Conservation (phyloP, 1,140 invertebrate genomes). For the Papilio polytes region DNA sequence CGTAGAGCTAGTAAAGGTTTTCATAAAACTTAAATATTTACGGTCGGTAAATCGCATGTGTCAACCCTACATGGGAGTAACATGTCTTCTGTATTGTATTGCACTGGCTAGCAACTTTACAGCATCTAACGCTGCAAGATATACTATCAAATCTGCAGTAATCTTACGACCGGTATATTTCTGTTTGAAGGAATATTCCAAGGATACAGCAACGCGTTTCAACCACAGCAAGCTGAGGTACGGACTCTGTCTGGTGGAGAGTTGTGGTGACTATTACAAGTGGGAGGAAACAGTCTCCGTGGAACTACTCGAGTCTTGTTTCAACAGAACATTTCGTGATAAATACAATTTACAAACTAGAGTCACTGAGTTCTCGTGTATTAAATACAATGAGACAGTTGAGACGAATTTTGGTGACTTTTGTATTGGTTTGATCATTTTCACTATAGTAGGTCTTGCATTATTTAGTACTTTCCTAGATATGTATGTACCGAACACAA, state of each 20-base stretch:
- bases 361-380: neutral
- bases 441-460: neutral
- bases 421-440: neutral
- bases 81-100: neutral
- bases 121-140: too few species aligned
- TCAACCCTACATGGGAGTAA: too few species aligned
- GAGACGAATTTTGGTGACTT: neutral
- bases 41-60: too few species aligned
- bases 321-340: neutral
- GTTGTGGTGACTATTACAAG: neutral
- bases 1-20: too few species aligned
- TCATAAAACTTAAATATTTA: too few species aligned
- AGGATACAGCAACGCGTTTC: neutral
- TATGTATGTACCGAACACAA: neutral
- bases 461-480: neutral
- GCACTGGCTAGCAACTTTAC: neutral
- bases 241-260: neutral
- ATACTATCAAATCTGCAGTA: neutral
- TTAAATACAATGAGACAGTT: neutral
- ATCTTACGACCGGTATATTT: neutral
- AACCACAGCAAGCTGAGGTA: constrained; percentile 12
- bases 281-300: neutral
- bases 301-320: neutral
- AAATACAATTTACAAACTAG: constrained; percentile 5
- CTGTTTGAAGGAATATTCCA: neutral